A percentile compares a stretch with the other conserved stretches of the same genome.
Conservation (phyloP, 2,797 vertebrate genomes). For the Hippopotamyrus pictus region DNA sequence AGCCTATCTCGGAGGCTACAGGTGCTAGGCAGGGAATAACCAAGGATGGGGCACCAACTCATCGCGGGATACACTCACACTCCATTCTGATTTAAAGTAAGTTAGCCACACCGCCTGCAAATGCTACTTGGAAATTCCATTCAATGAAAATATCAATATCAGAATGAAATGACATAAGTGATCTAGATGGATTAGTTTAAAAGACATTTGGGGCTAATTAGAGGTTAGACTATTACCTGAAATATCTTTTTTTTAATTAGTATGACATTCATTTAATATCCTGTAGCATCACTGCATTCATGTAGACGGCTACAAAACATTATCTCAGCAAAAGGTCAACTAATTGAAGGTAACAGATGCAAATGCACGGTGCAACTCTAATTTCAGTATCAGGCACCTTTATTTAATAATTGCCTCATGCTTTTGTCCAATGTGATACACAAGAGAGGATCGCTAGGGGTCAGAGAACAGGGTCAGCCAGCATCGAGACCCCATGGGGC, state of each 20-base stretch:
- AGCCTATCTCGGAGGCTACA: neutral
- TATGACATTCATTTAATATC: slow-evolving; percentile 22
- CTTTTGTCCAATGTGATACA: neutral
- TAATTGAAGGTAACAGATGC: slow-evolving; percentile 25
- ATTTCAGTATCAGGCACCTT: neutral
- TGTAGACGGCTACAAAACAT: slow-evolving; percentile 17
- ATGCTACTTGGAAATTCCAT: slow-evolving; percentile 39
- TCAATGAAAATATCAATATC: slow-evolving; percentile 39
- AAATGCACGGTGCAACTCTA: neutral
- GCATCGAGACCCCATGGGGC: neutral
- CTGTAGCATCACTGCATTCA: slow-evolving; percentile 13
- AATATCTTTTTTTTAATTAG: slow-evolving; percentile 32
- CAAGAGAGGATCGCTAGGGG: neutral
- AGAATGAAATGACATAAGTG: slow-evolving; percentile 37
- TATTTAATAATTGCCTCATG: neutral
- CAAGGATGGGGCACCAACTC: neutral
- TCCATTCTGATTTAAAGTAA: neutral
- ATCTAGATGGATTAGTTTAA: slow-evolving; percentile 25
- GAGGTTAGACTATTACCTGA: slow-evolving; percentile 39
- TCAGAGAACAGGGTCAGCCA: neutral
- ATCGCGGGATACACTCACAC: neutral
- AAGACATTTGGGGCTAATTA: slow-evolving; percentile 41
- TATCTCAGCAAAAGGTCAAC: slow-evolving; percentile 24
- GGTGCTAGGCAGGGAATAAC: neutral
- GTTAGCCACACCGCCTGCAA: neutral